Base-by-base conservation (phyloP, 2,888 invertebrate species). In the Xylocampa areola region DNA sequence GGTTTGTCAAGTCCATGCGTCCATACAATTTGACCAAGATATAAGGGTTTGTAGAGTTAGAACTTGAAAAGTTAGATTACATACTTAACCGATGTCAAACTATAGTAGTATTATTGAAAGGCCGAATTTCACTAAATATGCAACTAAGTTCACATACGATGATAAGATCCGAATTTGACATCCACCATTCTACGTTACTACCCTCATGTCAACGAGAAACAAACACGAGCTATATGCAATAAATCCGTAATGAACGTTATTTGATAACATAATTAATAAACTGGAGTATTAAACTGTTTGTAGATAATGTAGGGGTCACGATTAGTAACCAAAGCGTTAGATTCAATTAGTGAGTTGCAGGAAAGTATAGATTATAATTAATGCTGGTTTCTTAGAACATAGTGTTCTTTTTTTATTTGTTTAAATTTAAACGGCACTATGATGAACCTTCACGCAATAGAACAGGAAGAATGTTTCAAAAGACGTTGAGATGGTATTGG, bases 221-320 rank as follows among this genome's bases (percentile, higher is more conserved):
- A 13, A 36, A 61, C 70, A 64, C 50, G 58, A 45, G 57, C 36
- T 54, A 57, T 51, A 57, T 51, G 40, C 37, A 52, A 67, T 72
- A 72, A 69, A 72, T 74, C 69, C 48, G 17, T 53, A 55, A 53
- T 44, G 45, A 67, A 60, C 33, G 23, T 45, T 47, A 36, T 47
- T 63, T 30, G 55, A 64, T 55, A 67, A 44, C 45, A 39, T 39
- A 51, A 69, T 64, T 59, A 60, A 64, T 58, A 64, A 73, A 73
- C 37, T 59, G 13, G 64, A 52, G 40, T 70, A 70, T 59, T 63
- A 61, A 57, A 61, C 69, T 71, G 23, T 43, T 47, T 32, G 21
- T 30, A 57, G 76, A 70, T 73, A 70, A 54, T 39, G 32, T 50
- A 17, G 61, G 48, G 76, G 74, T 76, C 74, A 63, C 53, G 53